Evolutionary conservation across 2,113 vertebrate species (phyloP).

Genomic region (Baryphthengus martii): DNA sequence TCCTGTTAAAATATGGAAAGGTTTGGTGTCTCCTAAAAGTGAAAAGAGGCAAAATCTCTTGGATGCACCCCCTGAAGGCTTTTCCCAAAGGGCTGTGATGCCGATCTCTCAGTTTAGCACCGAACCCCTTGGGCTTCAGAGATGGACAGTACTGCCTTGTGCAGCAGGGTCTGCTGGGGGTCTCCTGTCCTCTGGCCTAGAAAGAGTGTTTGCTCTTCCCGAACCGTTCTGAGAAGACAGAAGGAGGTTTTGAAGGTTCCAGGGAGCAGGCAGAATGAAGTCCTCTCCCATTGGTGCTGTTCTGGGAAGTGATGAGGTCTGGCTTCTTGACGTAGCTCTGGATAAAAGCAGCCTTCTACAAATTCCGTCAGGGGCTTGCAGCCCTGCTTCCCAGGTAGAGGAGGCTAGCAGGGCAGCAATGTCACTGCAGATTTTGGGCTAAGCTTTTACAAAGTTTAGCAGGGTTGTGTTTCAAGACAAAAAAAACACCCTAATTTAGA

Average conservation of each 20-base stretch:
- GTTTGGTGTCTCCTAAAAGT: neutral
- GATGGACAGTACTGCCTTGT: neutral
- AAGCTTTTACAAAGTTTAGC: neutral
- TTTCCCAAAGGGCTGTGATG: neutral
- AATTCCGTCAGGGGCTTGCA: neutral
- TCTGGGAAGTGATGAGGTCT: neutral
- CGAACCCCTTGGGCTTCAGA: fast-evolving
- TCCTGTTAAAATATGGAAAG: neutral
- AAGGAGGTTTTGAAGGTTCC: neutral
- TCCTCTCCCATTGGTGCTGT: neutral
- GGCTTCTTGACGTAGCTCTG: neutral
- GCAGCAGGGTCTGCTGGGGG: fast-evolving
- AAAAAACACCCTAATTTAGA: neutral
- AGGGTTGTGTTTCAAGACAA: neutral
- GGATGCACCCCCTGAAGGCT: neutral
- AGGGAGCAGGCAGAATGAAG: neutral
- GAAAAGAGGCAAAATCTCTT: neutral
- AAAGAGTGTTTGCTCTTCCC: neutral
- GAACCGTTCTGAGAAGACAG: neutral
- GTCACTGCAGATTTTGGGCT: neutral
- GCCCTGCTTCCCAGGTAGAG: neutral
- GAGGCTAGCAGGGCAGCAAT: fast-evolving
- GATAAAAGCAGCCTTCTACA: neutral
- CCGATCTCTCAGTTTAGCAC: fast-evolving
- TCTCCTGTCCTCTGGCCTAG: neutral